Conservation (phyloP, 2,888 invertebrate species). For the Isoperla grammatica region DNA sequence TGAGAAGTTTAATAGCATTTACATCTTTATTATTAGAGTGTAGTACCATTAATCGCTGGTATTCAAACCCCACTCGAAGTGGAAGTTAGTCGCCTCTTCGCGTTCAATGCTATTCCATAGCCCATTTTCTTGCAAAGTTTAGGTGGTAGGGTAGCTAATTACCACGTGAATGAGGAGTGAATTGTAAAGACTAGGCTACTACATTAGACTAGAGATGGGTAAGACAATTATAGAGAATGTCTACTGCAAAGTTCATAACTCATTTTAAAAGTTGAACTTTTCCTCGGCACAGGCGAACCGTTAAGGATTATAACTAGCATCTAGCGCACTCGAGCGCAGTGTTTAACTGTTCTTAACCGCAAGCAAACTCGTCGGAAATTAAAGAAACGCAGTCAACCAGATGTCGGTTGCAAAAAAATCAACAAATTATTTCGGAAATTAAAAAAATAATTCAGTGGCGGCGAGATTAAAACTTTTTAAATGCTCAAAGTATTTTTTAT, state of each 20-base stretch:
- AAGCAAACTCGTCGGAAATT: conserved; percentile 7
- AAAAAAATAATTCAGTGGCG: neutral
- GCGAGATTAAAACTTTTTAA: too few species aligned
- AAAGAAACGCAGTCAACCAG: neutral
- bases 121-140: conserved; percentile 9
- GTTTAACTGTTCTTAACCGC: conserved; percentile 6
- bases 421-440: neutral
- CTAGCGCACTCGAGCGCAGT: conserved; percentile 3
- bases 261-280: conserved; percentile 10
- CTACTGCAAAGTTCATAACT: conserved; percentile 16
- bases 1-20: conserved; percentile 24
- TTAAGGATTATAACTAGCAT: conserved; percentile 13
- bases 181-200: conserved; percentile 4
- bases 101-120: conserved; percentile 5
- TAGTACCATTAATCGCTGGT: conserved; percentile 13
- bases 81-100: neutral
- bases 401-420: neutral
- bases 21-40: conserved; percentile 22
- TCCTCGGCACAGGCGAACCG: neutral
- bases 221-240: conserved; percentile 19
- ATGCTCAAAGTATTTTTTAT: too few species aligned
- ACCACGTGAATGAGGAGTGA: conserved; percentile 21
- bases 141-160: conserved; percentile 18
- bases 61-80: conserved; percentile 13
- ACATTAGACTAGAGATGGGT: conserved; percentile 9